phyloP scores from a whole-genome alignment of 2,113 vertebrate species.

The Sceloporus tristichus region DNA sequence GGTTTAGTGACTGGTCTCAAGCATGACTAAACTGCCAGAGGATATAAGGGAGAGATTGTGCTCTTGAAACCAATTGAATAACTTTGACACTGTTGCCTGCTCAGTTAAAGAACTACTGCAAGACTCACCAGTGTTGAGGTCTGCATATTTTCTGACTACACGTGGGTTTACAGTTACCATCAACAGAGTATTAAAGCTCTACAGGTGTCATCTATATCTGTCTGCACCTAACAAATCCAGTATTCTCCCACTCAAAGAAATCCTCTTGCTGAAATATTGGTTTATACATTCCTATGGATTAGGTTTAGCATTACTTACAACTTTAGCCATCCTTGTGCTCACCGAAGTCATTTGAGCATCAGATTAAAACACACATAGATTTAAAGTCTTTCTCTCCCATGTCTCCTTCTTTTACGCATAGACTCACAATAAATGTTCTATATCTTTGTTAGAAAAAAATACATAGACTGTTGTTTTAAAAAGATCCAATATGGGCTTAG shows the following conservation, averaged over 20 bases:
- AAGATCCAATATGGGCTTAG: too few species aligned
- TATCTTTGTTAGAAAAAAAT: too few species aligned
- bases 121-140: not conserved
- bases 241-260: slow-evolving; percentile 62
- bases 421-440: not conserved
- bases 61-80: slow-evolving; percentile 16
- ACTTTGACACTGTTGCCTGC: slow-evolving; percentile 47
- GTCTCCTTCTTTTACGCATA: not conserved
- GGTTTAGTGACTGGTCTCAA: slow-evolving; percentile 44
- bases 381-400: not conserved
- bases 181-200: slow-evolving; percentile 64
- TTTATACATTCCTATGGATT: slow-evolving; percentile 66
- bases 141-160: slow-evolving; percentile 41
- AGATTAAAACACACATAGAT: slow-evolving; percentile 52
- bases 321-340: slow-evolving; percentile 51
- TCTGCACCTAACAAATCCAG: slow-evolving; percentile 71
- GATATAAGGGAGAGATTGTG: slow-evolving; percentile 41
- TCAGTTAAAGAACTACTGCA: slow-evolving; percentile 31
- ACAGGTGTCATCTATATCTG: slow-evolving; percentile 65
- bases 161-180: slow-evolving; percentile 62
- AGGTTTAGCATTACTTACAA: slow-evolving; percentile 57
- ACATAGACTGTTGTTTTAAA: too few species aligned
- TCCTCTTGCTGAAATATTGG: slow-evolving; percentile 69
- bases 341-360: slow-evolving; percentile 36
- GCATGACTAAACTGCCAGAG: slow-evolving; percentile 30